Evolutionary conservation across 2,888 invertebrate genomes (phyloP).

Genomic region (Villa cingulata): DNA sequence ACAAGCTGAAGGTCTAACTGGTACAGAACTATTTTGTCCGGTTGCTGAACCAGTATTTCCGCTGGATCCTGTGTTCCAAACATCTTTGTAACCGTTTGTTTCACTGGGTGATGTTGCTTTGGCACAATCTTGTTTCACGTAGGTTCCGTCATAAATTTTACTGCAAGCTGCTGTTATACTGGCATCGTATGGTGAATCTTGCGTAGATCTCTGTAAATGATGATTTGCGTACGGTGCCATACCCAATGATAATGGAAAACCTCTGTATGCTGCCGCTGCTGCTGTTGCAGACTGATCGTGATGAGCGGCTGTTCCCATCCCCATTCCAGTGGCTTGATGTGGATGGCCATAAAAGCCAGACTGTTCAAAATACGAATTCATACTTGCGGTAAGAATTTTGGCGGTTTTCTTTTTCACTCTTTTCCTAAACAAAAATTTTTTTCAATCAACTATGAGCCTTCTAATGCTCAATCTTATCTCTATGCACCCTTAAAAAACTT

Average conservation of each 20-base stretch:
- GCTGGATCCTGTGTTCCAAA: conserved; percentile 40
- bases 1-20: conserved; percentile 74
- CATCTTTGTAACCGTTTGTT: conserved; percentile 45
- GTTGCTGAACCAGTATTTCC: conserved; percentile 46
- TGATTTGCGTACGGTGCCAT: conserved; percentile 79
- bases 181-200: conserved; percentile 84
- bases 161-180: conserved; percentile 74
- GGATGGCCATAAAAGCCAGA: conserved; percentile 91
- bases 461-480: no score
- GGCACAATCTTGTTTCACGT: conserved; percentile 64
- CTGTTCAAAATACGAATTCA: conserved; percentile 96
- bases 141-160: conserved; percentile 43
- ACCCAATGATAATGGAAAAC: conserved; percentile 73
- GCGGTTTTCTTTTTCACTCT: conserved; percentile 21
- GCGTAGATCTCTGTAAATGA: conserved; percentile 62
- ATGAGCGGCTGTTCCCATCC: conserved; percentile 50
- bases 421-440: background rate
- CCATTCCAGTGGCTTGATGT: conserved; percentile 58
- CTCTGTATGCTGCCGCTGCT: conserved; percentile 58
- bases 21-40: conserved; percentile 36
- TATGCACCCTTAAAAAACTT: no score
- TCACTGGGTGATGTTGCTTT: conserved; percentile 44
- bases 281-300: conserved; percentile 55
- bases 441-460: background rate
- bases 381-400: conserved; percentile 40